A percentile compares a stretch with the other conserved stretches of the same genome.
phyloP scores from a whole-genome alignment of 1,140 invertebrate species.

The Triops longicaudatus region DNA sequence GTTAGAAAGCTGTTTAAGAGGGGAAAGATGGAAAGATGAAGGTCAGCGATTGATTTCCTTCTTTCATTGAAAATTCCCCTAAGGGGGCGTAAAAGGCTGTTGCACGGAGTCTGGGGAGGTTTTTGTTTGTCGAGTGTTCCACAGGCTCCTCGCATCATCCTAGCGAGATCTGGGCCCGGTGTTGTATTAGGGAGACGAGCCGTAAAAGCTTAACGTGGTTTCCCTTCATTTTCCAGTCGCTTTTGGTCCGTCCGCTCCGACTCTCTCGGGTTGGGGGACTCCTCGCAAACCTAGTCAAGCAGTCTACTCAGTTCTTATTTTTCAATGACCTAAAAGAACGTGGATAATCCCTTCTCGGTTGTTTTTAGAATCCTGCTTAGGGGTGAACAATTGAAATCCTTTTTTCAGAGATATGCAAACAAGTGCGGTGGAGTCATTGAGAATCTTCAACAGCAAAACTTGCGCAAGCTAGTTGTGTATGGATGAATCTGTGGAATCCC shows the following conservation, averaged over 20 bases:
- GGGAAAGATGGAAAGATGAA: background rate
- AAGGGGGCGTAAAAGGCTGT: background rate
- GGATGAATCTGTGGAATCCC: background rate
- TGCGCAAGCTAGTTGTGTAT: background rate
- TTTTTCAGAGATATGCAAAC: background rate
- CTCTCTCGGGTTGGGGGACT: background rate
- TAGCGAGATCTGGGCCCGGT: background rate
- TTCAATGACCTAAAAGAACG: background rate
- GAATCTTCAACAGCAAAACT: background rate
- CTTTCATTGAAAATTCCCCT: background rate
- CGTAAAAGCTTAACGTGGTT: background rate
- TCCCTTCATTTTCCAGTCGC: slow-evolving; percentile 1
- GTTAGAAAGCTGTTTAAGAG: background rate
- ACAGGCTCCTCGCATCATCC: background rate
- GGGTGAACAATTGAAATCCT: background rate
- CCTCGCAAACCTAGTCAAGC: background rate
- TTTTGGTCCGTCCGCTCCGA: background rate
- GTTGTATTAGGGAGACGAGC: background rate
- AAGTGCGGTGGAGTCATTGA: background rate
- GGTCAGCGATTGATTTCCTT: background rate
- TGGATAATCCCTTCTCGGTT: background rate
- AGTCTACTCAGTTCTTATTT: background rate
- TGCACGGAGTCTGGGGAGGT: background rate
- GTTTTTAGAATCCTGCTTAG: background rate
- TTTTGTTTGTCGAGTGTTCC: background rate